phyloP scores from a whole-genome alignment of 2,888 invertebrate genomes.

The Zaprionus bogoriensis region DNA sequence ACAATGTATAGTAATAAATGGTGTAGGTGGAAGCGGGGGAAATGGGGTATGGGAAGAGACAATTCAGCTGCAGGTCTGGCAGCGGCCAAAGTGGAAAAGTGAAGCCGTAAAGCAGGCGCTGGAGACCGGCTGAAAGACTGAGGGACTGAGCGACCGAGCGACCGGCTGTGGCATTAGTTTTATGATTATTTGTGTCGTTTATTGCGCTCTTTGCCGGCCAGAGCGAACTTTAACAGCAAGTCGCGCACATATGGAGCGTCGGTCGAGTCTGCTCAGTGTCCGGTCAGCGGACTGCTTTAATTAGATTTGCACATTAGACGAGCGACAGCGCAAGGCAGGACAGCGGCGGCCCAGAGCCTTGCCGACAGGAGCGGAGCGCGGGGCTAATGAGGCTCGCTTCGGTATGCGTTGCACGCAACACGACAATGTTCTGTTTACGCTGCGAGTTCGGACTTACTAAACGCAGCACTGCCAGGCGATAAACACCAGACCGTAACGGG shows the following conservation, averaged over 20 bases:
- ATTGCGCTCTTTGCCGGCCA: conserved; percentile 39
- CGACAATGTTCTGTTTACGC: conserved; percentile 37
- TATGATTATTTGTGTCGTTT: conserved; percentile 82
- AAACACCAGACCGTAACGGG: conserved; percentile 55
- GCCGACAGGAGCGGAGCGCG: no score
- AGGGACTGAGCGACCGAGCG: no score
- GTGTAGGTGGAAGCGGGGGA: conserved; percentile 14
- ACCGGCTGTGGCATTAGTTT: conserved; percentile 67
- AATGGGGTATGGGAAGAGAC: background rate
- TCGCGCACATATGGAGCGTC: conserved; percentile 54
- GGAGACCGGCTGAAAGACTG: conserved; percentile 56
- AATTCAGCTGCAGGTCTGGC: conserved; percentile 39
- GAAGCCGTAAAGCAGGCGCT: conserved; percentile 48
- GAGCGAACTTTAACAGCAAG: conserved; percentile 42
- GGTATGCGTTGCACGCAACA: conserved; percentile 63
- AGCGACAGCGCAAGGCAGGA: background rate
- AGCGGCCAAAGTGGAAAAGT: conserved; percentile 39
- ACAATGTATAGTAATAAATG: conserved; percentile 57
- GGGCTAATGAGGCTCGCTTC: conserved; percentile 65
- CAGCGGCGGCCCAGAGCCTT: no score
- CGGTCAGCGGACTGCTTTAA: conserved; percentile 62
- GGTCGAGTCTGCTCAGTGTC: conserved; percentile 24
- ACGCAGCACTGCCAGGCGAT: conserved; percentile 36
- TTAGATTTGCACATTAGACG: conserved; percentile 76
- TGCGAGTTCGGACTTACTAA: conserved; percentile 34